A percentile compares a stretch with the other conserved stretches of the same genome.
Evolutionary conservation across 1,140 invertebrate species (phyloP).

Genomic region (Drosophila bocqueti): DNA sequence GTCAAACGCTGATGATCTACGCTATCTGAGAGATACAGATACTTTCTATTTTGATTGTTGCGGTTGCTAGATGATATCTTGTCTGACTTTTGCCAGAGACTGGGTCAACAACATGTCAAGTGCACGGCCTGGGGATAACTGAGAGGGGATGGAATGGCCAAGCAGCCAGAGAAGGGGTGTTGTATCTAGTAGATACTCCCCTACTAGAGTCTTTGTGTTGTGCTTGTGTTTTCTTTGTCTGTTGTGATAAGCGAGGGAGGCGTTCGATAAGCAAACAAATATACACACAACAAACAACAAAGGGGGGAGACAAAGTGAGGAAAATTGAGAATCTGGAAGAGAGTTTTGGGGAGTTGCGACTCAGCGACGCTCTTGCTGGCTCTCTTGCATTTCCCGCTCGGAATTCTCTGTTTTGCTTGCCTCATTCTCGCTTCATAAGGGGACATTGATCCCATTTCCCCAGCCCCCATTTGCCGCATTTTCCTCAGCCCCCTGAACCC

Average conservation of each 20-base stretch:
- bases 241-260: conserved; percentile 49
- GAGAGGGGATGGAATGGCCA: background rate
- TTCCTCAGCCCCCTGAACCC: conserved; percentile 11
- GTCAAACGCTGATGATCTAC: conserved; percentile 15
- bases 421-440: conserved; percentile 66
- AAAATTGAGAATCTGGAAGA: conserved; percentile 12
- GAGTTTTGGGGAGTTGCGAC: conserved; percentile 16
- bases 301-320: conserved; percentile 4
- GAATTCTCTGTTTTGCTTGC: conserved; percentile 73
- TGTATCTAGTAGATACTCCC: conserved; percentile 18
- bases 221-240: conserved; percentile 39
- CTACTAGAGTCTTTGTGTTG: conserved; percentile 4
- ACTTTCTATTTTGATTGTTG: conserved; percentile 61
- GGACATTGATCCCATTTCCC: conserved; percentile 76
- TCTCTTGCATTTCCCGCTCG: conserved; percentile 13
- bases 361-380: conserved; percentile 26
- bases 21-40: conserved; percentile 23
- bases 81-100: conserved; percentile 42
- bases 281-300: conserved; percentile 52
- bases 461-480: conserved; percentile 12
- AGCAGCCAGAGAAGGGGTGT: background rate
- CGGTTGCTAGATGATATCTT: conserved; percentile 24
- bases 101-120: conserved; percentile 82
- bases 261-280: conserved; percentile 67
- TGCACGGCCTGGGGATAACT: conserved; percentile 27